Evolutionary conservation across 2,888 invertebrate species (phyloP).

Genomic region (Keiferia lycopersicella): DNA sequence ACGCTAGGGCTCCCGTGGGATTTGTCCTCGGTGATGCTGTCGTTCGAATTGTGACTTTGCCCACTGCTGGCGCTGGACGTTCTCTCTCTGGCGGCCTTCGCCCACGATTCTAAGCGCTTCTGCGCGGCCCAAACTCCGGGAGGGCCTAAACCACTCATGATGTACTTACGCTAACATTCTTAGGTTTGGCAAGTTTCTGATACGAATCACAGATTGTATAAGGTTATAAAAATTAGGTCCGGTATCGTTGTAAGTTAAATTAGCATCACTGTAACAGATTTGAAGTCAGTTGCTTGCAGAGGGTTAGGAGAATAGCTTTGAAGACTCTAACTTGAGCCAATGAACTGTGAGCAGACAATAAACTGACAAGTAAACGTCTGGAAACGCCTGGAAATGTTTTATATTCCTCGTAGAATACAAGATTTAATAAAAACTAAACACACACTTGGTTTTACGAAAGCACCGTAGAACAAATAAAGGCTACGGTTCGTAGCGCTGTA

Average conservation of each 20-base stretch:
- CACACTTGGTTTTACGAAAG: not conserved
- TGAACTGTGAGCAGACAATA: not conserved
- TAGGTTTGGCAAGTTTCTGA: not conserved
- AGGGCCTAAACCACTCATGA: constrained; percentile 86
- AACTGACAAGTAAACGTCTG: not conserved
- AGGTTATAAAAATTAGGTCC: constrained; percentile 23
- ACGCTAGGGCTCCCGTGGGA: constrained; percentile 70
- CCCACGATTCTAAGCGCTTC: constrained; percentile 89
- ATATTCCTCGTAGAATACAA: not conserved
- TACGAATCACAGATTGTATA: not conserved
- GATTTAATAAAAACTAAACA: constrained; percentile 16
- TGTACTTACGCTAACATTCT: constrained; percentile 30
- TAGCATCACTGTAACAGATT: not conserved
- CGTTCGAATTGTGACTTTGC: constrained; percentile 80
- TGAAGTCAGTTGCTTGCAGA: not conserved
- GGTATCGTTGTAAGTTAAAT: constrained; percentile 29
- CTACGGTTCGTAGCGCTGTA: constrained; percentile 16
- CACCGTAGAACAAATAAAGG: constrained; percentile 9
- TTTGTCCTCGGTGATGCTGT: constrained; percentile 77
- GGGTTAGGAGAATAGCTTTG: not conserved
- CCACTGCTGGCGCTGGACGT: constrained; percentile 80
- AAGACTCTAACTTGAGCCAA: not conserved
- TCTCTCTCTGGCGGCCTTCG: constrained; percentile 86
- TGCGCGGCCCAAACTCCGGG: constrained; percentile 89
- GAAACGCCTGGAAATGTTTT: not conserved